A percentile compares a stretch with the other conserved stretches of the same genome.
phyloP scores from a whole-genome alignment of 2,888 invertebrate genomes.

The Phytoseiulus persimilis region DNA sequence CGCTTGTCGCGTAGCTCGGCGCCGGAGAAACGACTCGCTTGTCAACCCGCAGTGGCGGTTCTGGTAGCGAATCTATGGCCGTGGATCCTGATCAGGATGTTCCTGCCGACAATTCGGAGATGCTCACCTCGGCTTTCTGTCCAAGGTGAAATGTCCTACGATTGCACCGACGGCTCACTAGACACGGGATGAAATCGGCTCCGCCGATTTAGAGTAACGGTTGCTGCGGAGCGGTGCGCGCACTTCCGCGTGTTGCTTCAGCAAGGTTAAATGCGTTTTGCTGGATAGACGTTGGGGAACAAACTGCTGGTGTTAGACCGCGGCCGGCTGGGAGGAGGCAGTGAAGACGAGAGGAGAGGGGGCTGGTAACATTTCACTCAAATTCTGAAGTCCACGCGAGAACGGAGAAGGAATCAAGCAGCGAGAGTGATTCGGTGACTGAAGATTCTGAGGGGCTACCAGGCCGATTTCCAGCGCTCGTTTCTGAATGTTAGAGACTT shows the following conservation, averaged over 20 bases:
- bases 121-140: not conserved
- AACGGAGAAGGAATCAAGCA: not conserved
- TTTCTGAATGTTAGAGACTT: too few species aligned
- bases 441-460: not conserved
- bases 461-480: not conserved
- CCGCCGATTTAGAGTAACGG: not conserved
- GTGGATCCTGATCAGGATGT: not conserved
- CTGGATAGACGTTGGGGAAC: not conserved
- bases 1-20: not conserved
- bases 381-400: not conserved
- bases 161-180: not conserved
- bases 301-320: not conserved
- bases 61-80: too few species aligned
- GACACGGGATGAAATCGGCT: not conserved
- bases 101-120: not conserved
- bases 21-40: not conserved
- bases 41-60: not conserved
- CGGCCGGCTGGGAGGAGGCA: not conserved
- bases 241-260: not conserved
- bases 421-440: not conserved
- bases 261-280: constrained; percentile 5
- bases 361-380: not conserved
- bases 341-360: not conserved
- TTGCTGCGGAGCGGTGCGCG: not conserved
- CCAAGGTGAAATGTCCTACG: not conserved